Percentiles rank a stretch among this genome's conserved stretches.
Evolutionary conservation across 2,888 invertebrate genomes (phyloP).

Genomic region (Lasius platythorax): DNA sequence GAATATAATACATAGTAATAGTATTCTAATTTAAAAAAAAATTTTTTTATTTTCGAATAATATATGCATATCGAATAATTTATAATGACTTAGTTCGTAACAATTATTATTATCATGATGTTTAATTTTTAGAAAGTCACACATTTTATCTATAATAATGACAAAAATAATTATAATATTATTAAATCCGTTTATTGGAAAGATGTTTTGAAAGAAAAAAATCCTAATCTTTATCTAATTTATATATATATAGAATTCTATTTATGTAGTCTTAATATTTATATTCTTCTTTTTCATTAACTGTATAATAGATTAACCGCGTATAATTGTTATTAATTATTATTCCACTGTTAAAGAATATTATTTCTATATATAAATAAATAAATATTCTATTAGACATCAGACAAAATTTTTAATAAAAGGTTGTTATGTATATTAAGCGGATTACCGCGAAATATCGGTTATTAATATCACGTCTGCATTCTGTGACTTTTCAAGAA

Average conservation of each 20-base stretch:
- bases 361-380: background rate
- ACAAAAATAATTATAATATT: background rate
- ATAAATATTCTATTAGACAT: background rate
- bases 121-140: background rate
- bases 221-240: too few relatives aligned
- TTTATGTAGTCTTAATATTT: too few relatives aligned
- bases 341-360: too few relatives aligned
- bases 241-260: too few relatives aligned
- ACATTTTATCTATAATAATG: background rate
- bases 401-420: background rate
- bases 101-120: background rate
- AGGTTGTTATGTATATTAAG: background rate
- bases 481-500: background rate
- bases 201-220: background rate
- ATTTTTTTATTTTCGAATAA: background rate
- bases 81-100: background rate
- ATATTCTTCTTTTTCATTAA: too few relatives aligned
- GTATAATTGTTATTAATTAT: too few relatives aligned
- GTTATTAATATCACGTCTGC: constrained; percentile 5
- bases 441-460: background rate
- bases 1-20: background rate
- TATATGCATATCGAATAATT: too few relatives aligned
- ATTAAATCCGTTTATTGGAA: background rate
- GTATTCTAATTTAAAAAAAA: background rate
- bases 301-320: too few relatives aligned